Evolutionary conservation across 35 echinoderm and acorn worm genomes (phyloP), one percentile per base, ranked within the genome.

Genomic region (Heliocidaris tuberculata): DNA sequence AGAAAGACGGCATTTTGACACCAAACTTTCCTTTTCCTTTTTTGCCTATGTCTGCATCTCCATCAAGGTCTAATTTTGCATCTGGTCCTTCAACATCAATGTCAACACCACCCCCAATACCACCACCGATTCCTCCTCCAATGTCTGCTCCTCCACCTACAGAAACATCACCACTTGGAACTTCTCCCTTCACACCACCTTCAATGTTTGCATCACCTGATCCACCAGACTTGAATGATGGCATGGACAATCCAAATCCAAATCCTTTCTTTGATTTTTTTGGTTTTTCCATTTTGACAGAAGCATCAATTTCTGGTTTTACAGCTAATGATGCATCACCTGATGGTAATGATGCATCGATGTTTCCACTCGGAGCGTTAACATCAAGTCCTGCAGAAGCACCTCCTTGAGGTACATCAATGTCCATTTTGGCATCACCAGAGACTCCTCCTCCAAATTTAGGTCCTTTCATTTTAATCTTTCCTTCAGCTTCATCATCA

Each of bases 131-230:
- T 48, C 52, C 86, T 94, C 86, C 93, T 56, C 94, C 97, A 42
- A 93, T 91, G 52, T 96, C 94, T 60, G 90, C 50, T 49, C 94
- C 95, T 48, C 96, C 97, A 87, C 95, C 96, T 47, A 95, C 85
- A 15, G 94, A 86, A 48, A 88, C 94, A 95, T 94, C 96, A 95
- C 88, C 92, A 52, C 94, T 93, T 49, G 90, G 56, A 48, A 86
- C 92, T n/a, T 97, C 85, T 89, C 59, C 94, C 31, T 95, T 94
- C 49, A 70, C 95, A 59, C 90, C 95, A 95, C 49, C 96, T 60
- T 50, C 95, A 50, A 95, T 50, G 59, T 95, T 90, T 61, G 96
- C 97, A n/a, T 95, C 96, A 49, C 61, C 97, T 95, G 96, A 91
- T n/a, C 95, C 95, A 56, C 96, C 94, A 56, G 94, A 96, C 85